Evolutionary conservation across 1,140 invertebrate species (phyloP).

Genomic region (Drosophila ananassae): DNA sequence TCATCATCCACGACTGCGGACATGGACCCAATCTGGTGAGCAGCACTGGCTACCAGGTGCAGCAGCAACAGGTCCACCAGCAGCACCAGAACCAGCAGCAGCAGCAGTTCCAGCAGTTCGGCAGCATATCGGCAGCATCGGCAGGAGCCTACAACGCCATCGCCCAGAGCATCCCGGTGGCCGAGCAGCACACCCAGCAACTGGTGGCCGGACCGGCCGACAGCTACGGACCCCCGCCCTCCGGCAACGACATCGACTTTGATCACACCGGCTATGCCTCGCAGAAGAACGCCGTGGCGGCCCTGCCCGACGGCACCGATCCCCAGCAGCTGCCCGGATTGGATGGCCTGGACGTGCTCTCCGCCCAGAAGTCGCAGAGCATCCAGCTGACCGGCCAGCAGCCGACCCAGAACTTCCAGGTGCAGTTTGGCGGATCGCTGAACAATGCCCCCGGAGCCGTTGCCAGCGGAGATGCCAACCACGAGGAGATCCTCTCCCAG

Average conservation of each 20-base stretch:
- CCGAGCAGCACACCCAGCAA: constrained; percentile 84
- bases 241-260: constrained; percentile 63
- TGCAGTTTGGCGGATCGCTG: constrained; percentile 88
- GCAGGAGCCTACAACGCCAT: constrained; percentile 68
- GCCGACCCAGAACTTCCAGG: constrained; percentile 87
- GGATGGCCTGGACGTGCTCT: constrained; percentile 85
- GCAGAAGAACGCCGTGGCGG: constrained; percentile 63
- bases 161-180: constrained; percentile 77
- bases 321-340: constrained; percentile 71
- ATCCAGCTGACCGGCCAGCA: constrained; percentile 85
- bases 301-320: constrained; percentile 69
- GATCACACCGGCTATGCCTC: constrained; percentile 74
- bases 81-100: constrained; percentile 24
- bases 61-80: constrained; percentile 65
- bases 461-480: constrained; percentile 79
- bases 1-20: constrained; percentile 71
- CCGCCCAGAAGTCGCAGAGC: constrained; percentile 75
- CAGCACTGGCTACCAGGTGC: constrained; percentile 61
- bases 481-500: constrained; percentile 90
- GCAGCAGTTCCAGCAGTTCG: constrained; percentile 28
- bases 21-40: constrained; percentile 77
- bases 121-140: constrained; percentile 50
- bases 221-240: constrained; percentile 73
- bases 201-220: constrained; percentile 53
- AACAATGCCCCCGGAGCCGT: constrained; percentile 31